These are phyloP conservation scores for Misgurnus anguillicaudatus DNA, from an alignment of 2,113 vertebrate species.

Conservation along the genomic window DNA sequence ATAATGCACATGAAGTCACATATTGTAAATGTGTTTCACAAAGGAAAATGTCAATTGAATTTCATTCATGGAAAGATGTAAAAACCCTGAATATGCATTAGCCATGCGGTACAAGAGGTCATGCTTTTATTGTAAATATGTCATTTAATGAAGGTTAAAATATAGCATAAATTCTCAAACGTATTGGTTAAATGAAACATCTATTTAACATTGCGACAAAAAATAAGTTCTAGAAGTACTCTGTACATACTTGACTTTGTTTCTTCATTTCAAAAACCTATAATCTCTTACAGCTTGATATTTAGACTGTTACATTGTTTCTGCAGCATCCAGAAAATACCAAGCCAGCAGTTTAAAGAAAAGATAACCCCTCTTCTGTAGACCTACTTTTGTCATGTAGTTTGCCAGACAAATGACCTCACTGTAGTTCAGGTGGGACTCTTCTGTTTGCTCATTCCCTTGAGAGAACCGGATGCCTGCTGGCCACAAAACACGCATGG, in stretches of 20 bases:
- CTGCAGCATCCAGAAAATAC: neutral
- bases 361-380: neutral
- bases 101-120: too few relatives aligned
- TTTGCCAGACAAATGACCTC: slow-evolving; percentile 70
- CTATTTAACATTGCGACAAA: too few relatives aligned
- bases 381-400: slow-evolving; percentile 57
- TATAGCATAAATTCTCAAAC: too few relatives aligned
- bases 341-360: neutral
- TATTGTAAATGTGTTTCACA: too few relatives aligned
- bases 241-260: neutral
- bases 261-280: neutral
- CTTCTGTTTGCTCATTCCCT: slow-evolving; percentile 58
- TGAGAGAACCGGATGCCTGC: slow-evolving; percentile 44
- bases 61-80: too few relatives aligned
- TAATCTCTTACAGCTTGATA: too few relatives aligned
- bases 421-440: slow-evolving; percentile 67
- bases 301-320: neutral
- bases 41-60: too few relatives aligned
- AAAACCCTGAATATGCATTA: too few relatives aligned
- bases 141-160: too few relatives aligned
- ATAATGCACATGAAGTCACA: too few relatives aligned
- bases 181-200: too few relatives aligned
- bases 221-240: too few relatives aligned
- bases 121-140: neutral
- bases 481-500: slow-evolving; percentile 56